These are phyloP conservation scores for Mormyrus proboscirostris DNA, from an alignment of 2,797 vertebrate species.

Conservation along the genomic window DNA sequence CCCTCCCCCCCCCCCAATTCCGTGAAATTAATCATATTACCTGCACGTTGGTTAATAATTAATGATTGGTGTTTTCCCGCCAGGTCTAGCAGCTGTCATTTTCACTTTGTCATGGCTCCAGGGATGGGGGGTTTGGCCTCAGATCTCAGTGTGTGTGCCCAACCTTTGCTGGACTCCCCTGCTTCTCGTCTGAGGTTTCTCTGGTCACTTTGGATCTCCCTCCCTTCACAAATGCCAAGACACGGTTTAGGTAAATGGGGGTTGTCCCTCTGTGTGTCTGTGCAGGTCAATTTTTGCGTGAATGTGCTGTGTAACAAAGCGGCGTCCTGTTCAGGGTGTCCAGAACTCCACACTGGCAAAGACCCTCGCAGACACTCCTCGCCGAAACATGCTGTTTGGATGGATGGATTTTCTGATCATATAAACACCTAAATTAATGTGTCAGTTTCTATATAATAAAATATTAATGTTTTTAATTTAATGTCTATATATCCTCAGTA, in stretches of 20 bases:
- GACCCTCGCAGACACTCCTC: neutral
- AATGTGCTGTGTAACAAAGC: neutral
- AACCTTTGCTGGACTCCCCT: neutral
- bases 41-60: neutral
- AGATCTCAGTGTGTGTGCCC: neutral
- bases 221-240: constrained; percentile 1
- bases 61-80: neutral
- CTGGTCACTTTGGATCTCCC: neutral
- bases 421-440: neutral
- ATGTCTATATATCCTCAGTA: neutral
- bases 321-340: neutral
- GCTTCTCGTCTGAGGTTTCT: neutral
- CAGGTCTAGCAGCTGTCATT: neutral
- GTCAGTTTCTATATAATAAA: neutral
- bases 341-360: neutral
- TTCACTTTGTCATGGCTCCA: neutral
- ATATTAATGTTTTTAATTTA: constrained; percentile 5
- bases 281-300: neutral
- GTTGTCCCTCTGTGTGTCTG: neutral
- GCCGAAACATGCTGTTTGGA: neutral
- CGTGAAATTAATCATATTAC: constrained; percentile 3
- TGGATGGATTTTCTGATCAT: neutral
- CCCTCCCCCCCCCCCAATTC: neutral
- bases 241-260: neutral
- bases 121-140: neutral